Conservation (phyloP, 2,113 vertebrate species). For the Pomatostomus ruficeps region DNA sequence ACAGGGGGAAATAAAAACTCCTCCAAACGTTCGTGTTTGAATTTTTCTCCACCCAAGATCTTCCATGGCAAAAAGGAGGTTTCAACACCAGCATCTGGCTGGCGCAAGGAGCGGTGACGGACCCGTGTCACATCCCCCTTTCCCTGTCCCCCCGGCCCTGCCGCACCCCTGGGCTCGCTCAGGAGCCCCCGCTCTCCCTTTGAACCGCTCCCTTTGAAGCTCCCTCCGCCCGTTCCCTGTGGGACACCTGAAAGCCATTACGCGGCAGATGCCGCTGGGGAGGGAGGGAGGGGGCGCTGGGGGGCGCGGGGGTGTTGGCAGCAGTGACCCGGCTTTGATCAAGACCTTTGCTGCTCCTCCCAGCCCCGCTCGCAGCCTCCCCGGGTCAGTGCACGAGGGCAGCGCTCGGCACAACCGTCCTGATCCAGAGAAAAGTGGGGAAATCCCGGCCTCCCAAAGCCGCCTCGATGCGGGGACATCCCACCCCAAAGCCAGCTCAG, state of each 20-base stretch:
- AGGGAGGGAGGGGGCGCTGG: not conserved
- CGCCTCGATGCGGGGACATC: accelerated
- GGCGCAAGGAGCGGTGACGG: accelerated
- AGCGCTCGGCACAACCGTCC: not conserved
- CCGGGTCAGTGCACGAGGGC: not conserved
- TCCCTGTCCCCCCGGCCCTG: not conserved
- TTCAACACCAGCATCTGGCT: not conserved
- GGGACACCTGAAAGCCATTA: slow-evolving; percentile 38
- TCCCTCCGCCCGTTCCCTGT: accelerated
- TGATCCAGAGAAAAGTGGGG: accelerated
- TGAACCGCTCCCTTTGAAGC: not conserved
- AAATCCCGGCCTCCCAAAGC: not conserved
- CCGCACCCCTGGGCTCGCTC: not conserved
- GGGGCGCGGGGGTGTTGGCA: not conserved
- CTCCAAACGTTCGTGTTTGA: not conserved
- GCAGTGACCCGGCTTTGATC: not conserved
- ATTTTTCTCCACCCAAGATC: not conserved
- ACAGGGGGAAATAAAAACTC: not conserved
- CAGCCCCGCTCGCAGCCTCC: not conserved
- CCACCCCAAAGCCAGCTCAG: not conserved
- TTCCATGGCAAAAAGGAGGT: not conserved
- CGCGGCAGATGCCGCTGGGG: not conserved
- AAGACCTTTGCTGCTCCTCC: not conserved
- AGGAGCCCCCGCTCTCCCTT: not conserved
- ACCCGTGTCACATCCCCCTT: not conserved